Evolutionary conservation across 2,113 vertebrate genomes (phyloP).

Genomic region (Ammodramus savannarum): DNA sequence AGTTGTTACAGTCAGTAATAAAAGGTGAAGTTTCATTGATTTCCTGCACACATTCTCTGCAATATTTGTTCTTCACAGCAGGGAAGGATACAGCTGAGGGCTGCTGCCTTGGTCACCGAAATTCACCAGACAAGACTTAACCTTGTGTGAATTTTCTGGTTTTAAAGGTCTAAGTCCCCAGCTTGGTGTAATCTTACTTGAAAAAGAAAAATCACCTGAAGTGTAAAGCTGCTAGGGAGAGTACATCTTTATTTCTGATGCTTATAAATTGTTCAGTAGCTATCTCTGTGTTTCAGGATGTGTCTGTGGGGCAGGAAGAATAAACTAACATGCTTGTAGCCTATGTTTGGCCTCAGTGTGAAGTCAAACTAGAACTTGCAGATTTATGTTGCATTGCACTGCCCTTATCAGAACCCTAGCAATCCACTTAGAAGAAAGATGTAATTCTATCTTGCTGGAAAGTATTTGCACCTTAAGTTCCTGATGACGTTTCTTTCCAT

Average conservation of each 20-base stretch:
- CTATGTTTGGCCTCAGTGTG: background rate
- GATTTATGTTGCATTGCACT: background rate
- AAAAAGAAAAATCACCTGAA: background rate
- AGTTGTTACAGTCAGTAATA: background rate
- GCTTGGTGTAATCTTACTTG: background rate
- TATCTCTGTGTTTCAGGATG: background rate
- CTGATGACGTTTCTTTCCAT: background rate
- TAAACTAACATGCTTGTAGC: background rate
- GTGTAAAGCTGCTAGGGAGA: background rate
- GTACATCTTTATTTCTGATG: background rate
- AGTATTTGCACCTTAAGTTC: background rate
- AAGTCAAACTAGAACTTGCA: background rate
- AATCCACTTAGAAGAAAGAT: background rate
- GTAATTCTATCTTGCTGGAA: background rate
- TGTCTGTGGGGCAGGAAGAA: background rate
- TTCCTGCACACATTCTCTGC: background rate
- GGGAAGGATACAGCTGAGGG: background rate
- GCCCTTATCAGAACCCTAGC: background rate
- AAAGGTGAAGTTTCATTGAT: background rate
- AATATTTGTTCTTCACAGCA: background rate
- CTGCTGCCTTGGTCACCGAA: background rate
- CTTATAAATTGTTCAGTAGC: background rate
- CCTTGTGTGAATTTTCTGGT: background rate
- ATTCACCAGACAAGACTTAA: background rate
- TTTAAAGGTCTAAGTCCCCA: background rate